Evolutionary conservation across 2,797 vertebrate species (phyloP), one percentile per base, ranked within the genome.

Genomic region (Pseudochirops cupreus): DNA sequence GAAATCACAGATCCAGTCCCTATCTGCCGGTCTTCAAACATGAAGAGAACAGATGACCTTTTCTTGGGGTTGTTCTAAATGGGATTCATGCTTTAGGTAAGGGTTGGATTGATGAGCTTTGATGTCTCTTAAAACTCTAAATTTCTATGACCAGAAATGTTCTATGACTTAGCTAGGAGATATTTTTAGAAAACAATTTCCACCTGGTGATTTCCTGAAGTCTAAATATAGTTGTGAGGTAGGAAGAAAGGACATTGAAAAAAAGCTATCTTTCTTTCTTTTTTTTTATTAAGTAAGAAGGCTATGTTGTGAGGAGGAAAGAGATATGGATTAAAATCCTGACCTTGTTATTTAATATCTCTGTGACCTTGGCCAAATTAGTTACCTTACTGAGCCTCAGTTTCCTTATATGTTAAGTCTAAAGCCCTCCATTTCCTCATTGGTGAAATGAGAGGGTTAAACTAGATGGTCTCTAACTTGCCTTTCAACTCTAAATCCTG

Each of bases 101-200:
- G 21, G 74, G 10, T 50, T 87, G 74, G 39, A 87, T 50, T 4
- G 39, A 28, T 87, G 74, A 87, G 21, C 39, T 26, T 10, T 26
- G 74, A 87, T 50, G 21, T 50, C 74, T 87, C 74, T 26, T 50
- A 39, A 26, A 87, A 87, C 21, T 26, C 74, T 50, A 46, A 26
- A 74, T 39, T 59, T 91, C 67, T n/a, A 94, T 52, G 21, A 91
- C 24, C n/a, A 96, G 26, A 55, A 96, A 52, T 55, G 92, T 92
- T 10, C 9, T 74, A 4, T 93, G 56, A 96, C 93, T 96, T 95
- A 94, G 56, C 46, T 91, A 87, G 56, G 1, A 59, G 6, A 29
- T 13, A 96, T 93, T 95, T 95, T 97, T 93, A 92, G 55, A 97
- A 97, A 54, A 62, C 13, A 46, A 87, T 94, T 95, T 93, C 52